Evolutionary conservation across 2,888 invertebrate genomes (phyloP).

Genomic region (Timandra comae): DNA sequence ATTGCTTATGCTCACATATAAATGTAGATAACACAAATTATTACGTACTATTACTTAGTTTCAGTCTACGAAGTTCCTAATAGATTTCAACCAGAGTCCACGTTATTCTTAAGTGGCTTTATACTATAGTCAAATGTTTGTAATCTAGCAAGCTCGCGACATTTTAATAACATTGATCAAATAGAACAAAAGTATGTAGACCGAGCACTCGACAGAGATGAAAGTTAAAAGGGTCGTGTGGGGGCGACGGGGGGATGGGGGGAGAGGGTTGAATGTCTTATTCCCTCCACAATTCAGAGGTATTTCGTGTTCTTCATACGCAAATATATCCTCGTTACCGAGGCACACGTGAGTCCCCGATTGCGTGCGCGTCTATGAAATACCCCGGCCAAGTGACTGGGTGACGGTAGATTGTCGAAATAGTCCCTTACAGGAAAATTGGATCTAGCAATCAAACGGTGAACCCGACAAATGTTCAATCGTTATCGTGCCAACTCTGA

Average conservation of each 20-base stretch:
- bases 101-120: constrained; percentile 38
- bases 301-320: constrained; percentile 78
- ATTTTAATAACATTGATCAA: constrained; percentile 78
- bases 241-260: constrained; percentile 39
- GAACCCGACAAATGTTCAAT: constrained; percentile 44
- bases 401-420: constrained; percentile 50
- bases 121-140: constrained; percentile 67
- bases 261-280: constrained; percentile 75
- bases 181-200: constrained; percentile 78
- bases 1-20: too few species aligned
- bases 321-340: constrained; percentile 77
- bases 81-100: not conserved
- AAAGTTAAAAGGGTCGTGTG: constrained; percentile 76
- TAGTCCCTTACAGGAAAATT: constrained; percentile 59
- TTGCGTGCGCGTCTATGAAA: constrained; percentile 67
- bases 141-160: constrained; percentile 70
- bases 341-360: constrained; percentile 72
- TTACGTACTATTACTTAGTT: too few species aligned
- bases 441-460: constrained; percentile 61
- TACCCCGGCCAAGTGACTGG: constrained; percentile 44
- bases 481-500: constrained; percentile 44
- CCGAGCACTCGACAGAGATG: constrained; percentile 77
- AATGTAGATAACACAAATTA: too few species aligned
- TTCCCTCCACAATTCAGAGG: constrained; percentile 77
- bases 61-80: too few species aligned